Evolutionary conservation across 2,797 vertebrate species (phyloP).

Genomic region (Dryobates pubescens): DNA sequence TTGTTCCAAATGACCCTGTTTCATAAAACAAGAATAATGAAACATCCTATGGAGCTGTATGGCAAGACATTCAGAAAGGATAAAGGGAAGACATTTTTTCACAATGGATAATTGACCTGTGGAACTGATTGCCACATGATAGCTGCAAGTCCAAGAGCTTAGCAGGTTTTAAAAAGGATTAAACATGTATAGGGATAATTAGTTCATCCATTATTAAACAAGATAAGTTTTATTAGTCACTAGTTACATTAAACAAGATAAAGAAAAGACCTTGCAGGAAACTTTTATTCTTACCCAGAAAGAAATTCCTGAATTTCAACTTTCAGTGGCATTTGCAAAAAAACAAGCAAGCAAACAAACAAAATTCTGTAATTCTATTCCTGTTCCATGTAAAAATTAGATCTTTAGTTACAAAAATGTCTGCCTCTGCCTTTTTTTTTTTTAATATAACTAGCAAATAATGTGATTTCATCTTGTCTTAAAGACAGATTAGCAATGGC

Average conservation of each 20-base stretch:
- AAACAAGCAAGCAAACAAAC: neutral
- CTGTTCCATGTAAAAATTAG: neutral
- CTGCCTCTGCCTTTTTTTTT: neutral
- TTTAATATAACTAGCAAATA: neutral
- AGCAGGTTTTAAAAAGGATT: constrained; percentile 70
- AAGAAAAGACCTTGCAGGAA: constrained; percentile 34
- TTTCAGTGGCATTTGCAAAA: neutral
- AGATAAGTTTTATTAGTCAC: constrained; percentile 71
- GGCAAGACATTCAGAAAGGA: constrained; percentile 26
- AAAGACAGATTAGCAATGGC: neutral
- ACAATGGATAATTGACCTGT: constrained; percentile 68
- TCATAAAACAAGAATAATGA: constrained; percentile 43
- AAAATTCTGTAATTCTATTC: neutral
- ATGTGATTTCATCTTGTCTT: constrained; percentile 8
- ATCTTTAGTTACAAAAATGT: neutral
- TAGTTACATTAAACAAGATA: constrained; percentile 64
- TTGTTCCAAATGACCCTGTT: neutral
- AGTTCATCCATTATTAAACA: constrained; percentile 70
- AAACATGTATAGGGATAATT: constrained; percentile 69
- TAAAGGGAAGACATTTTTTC: constrained; percentile 60
- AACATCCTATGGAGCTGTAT: constrained; percentile 23
- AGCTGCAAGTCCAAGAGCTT: constrained; percentile 65
- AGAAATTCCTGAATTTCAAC: neutral
- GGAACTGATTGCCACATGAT: constrained; percentile 65
- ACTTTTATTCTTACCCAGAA: constrained; percentile 20